These are phyloP conservation scores for Xylophagus ater DNA, from an alignment of 2,888 invertebrate genomes.

Conservation along the genomic window DNA sequence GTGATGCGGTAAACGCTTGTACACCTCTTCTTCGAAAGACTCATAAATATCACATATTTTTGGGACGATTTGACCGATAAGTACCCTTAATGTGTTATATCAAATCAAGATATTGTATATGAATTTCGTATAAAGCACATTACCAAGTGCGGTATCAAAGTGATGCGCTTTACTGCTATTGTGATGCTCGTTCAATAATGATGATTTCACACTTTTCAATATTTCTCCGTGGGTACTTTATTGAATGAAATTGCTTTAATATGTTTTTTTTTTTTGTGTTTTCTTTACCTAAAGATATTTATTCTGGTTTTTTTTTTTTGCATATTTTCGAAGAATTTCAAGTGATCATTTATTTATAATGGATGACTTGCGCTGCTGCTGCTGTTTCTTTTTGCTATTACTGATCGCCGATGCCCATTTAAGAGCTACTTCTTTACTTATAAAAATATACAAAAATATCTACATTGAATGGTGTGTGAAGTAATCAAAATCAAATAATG, in stretches of 20 bases:
- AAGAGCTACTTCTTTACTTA: constrained; percentile 4
- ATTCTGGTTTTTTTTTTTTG: constrained; percentile 3
- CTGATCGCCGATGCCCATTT: constrained; percentile 14
- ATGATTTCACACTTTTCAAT: constrained; percentile 16
- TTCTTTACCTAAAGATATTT: not conserved
- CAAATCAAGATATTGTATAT: too few relatives aligned
- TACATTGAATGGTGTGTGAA: constrained; percentile 15
- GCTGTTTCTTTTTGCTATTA: constrained; percentile 6
- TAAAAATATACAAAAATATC: not conserved
- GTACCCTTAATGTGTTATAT: too few relatives aligned
- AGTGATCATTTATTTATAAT: constrained; percentile 18
- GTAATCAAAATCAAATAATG: constrained; percentile 18
- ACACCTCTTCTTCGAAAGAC: too few relatives aligned
- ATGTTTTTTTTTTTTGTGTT: not conserved
- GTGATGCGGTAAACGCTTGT: too few relatives aligned
- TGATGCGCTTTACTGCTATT: too few relatives aligned
- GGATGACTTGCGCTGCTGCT: constrained; percentile 14
- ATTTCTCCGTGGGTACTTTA: constrained; percentile 12
- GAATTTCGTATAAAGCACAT: too few relatives aligned
- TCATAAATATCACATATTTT: too few relatives aligned
- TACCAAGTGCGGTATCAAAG: constrained; percentile 3
- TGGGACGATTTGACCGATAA: too few relatives aligned
- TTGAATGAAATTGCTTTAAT: constrained; percentile 13
- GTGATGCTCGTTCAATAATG: constrained; percentile 12
- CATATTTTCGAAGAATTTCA: constrained; percentile 11